A percentile compares a stretch with the other conserved stretches of the same genome.
These are phyloP conservation scores for Eilema caniola DNA, from an alignment of 2,888 invertebrate species.

Conservation along the genomic window DNA sequence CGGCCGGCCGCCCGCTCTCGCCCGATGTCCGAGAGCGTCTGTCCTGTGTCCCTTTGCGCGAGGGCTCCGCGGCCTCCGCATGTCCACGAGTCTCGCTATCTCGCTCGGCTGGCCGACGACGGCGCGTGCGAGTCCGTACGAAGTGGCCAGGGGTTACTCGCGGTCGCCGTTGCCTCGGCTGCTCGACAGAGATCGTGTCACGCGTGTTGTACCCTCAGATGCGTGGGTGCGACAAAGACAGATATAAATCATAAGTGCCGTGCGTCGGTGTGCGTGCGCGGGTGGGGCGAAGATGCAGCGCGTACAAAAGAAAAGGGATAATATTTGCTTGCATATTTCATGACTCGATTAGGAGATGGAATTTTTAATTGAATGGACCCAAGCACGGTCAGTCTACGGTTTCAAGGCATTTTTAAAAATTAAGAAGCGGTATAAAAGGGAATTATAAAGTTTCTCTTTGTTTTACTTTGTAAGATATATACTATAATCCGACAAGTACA, in stretches of 20 bases:
- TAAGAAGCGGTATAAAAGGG: conserved; percentile 39
- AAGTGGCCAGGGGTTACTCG: conserved; percentile 87
- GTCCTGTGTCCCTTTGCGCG: conserved; percentile 87
- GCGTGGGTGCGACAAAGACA: conserved; percentile 71
- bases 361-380: conserved; percentile 86
- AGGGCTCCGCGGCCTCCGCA: conserved; percentile 83
- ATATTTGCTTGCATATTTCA: conserved; percentile 87
- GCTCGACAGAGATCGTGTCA: conserved; percentile 75
- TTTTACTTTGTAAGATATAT: conserved; percentile 35
- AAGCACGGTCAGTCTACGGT: conserved; percentile 76
- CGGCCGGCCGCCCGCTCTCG: conserved; percentile 86
- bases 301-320: conserved; percentile 87
- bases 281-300: conserved; percentile 87
- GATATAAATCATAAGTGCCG: conserved; percentile 78
- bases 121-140: conserved; percentile 86
- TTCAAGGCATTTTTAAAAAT: conserved; percentile 52
- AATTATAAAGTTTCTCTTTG: conserved; percentile 41
- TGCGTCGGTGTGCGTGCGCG: conserved; percentile 86
- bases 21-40: conserved; percentile 87
- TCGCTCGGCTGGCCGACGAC: conserved; percentile 83
- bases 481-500: conserved; percentile 21
- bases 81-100: conserved; percentile 82
- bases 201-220: conserved; percentile 58
- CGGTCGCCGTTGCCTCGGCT: conserved; percentile 84
- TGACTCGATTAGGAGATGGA: conserved; percentile 87